Base-by-base conservation (phyloP, 1,140 invertebrate genomes). In the Drosophila nikananu region DNA sequence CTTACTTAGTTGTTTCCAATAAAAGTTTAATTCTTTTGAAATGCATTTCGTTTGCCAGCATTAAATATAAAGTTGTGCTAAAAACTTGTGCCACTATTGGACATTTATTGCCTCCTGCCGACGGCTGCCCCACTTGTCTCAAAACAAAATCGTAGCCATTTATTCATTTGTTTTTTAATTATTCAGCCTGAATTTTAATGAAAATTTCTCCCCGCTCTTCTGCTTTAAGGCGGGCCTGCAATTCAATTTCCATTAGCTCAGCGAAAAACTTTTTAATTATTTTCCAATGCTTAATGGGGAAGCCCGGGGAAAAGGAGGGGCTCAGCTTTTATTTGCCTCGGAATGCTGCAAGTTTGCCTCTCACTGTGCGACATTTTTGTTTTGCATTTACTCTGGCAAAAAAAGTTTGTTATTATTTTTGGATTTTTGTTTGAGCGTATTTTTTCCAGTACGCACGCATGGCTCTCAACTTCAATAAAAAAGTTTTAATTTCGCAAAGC, bases 191-290 rank as follows among this genome's bases (percentile, higher is more conserved):
- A 84, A 76, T 80, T 89, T 72, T 68, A 81, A 67, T 77, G 67
- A 62, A 62, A 77, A 51, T 30, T 51, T 42, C 27, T n/a, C 13
- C 30, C 49, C 49, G 48, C 54, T 78, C 51, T 76, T 74, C 32
- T 44, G 77, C 55, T 79, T 78, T 66, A 66, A 75, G 54, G 46
- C 68, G 46, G 30, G 30, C 17, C 46, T 46, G 58, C 25, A 73
- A 80, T 80, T 81, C 86, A 73, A 79, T 89, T 79, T 90, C 81
- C 84, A 81, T 89, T 89, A 89, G 86, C 77, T 54, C 51, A 60
- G 49, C 39, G 70, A 6, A 81, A 81, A 89, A 89, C 81, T 89
- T 89, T 89, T 89, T 89, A 89, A 89, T 89, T 89, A 89, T 90
- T 90, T 89, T 77, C 78, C 86, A 76, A 87, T 89, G 81, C 64